These are phyloP conservation scores for Spizella passerina DNA, from an alignment of 2,797 vertebrate species.

Conservation along the genomic window DNA sequence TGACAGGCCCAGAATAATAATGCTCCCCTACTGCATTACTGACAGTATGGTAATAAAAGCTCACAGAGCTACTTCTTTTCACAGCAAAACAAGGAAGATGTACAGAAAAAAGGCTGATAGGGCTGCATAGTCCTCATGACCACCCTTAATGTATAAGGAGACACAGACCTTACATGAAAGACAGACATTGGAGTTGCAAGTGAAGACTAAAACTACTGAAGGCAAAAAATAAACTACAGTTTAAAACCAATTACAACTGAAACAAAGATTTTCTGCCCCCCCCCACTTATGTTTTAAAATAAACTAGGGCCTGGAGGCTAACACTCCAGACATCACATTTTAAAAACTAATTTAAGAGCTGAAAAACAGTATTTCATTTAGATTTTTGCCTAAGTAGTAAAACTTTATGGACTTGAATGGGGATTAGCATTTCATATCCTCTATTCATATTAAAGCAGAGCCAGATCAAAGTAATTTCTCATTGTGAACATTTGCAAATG, in stretches of 20 bases:
- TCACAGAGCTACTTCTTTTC: neutral
- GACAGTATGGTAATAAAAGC: neutral
- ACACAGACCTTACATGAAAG: neutral
- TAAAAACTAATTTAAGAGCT: neutral
- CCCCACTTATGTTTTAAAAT: neutral
- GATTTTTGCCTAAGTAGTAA: neutral
- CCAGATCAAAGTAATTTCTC: neutral
- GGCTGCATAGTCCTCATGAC: neutral
- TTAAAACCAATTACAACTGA: neutral
- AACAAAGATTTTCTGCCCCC: neutral
- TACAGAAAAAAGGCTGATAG: neutral
- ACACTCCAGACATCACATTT: neutral
- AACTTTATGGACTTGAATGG: neutral
- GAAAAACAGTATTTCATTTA: neutral
- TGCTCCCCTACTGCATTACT: neutral
- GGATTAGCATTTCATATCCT: neutral
- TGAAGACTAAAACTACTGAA: neutral
- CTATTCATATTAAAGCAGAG: neutral
- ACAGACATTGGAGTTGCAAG: neutral
- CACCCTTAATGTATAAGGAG: fast-evolving
- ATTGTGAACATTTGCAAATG: neutral
- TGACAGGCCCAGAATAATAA: neutral
- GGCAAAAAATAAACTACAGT: neutral
- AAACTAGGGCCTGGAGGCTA: neutral
- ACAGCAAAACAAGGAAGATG: neutral